Conservation (phyloP, 1,140 invertebrate species). For the Cyphomyrmex costatus region DNA sequence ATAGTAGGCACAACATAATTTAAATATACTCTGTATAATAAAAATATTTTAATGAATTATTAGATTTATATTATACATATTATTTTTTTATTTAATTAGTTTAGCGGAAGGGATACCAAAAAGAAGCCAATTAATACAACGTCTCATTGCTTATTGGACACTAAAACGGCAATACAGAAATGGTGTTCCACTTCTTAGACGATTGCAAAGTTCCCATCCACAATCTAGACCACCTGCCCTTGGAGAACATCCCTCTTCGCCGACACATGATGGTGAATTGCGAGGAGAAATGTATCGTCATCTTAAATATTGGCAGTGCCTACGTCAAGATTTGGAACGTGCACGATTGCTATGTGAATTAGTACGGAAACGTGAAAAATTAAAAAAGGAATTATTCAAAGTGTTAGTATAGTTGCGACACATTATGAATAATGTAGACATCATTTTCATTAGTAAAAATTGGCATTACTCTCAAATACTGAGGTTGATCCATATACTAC, state of each 20-base stretch:
- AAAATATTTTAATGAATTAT: not conserved
- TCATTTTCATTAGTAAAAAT: not conserved
- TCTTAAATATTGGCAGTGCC: slow-evolving; percentile 97
- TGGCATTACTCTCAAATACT: no score
- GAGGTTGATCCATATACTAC: no score
- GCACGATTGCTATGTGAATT: slow-evolving; percentile 97
- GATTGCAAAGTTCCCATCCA: slow-evolving; percentile 92
- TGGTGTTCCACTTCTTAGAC: slow-evolving; percentile 96
- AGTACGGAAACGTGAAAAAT: slow-evolving; percentile 97
- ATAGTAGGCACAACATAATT: not conserved
- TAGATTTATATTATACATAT: slow-evolving; percentile 17
- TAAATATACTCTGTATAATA: not conserved
- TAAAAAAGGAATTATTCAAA: slow-evolving; percentile 96
- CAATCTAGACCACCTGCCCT: slow-evolving; percentile 85
- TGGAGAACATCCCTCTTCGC: slow-evolving; percentile 81
- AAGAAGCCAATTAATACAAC: slow-evolving; percentile 95
- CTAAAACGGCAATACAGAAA: slow-evolving; percentile 98
- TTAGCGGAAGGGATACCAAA: slow-evolving; percentile 88
- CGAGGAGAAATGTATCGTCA: slow-evolving; percentile 93
- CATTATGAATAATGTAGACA: not conserved
- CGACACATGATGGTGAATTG: slow-evolving; percentile 86
- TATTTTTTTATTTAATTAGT: slow-evolving; percentile 67
- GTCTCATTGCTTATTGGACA: slow-evolving; percentile 97
- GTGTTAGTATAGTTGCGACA: slow-evolving; percentile 83
- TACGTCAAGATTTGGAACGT: slow-evolving; percentile 97